Percentiles rank a stretch among this genome's conserved stretches.
These are phyloP conservation scores for Lordiphosa mommai DNA, from an alignment of 1,140 invertebrate genomes.

Conservation along the genomic window DNA sequence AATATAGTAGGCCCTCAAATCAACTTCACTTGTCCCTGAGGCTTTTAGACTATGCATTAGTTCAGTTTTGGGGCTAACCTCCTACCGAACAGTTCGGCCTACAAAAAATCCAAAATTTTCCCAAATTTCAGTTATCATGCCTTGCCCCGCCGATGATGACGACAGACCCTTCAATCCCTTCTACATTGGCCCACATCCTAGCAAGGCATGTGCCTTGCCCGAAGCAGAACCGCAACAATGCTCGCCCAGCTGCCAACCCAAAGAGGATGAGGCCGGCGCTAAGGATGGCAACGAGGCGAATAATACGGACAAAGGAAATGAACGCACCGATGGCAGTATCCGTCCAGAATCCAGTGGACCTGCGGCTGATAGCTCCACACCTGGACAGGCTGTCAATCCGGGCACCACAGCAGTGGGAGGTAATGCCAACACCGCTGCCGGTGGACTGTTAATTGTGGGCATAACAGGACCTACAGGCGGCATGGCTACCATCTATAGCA, in stretches of 20 bases:
- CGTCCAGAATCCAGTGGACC: too few species aligned
- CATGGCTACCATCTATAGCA: slow-evolving; percentile 18
- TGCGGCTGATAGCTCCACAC: too few species aligned
- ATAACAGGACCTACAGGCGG: slow-evolving; percentile 9
- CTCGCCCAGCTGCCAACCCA: slow-evolving; percentile 22
- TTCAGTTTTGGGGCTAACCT: slow-evolving; percentile 33
- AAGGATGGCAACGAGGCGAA: too few species aligned
- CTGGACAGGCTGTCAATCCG: background rate
- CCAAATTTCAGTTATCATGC: background rate
- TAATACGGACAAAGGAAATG: too few species aligned
- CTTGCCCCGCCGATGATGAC: slow-evolving; percentile 6
- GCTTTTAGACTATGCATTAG: background rate
- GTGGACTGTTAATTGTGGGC: slow-evolving; percentile 15
- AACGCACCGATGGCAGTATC: too few species aligned
- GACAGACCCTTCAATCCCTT: slow-evolving; percentile 56
- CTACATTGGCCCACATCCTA: slow-evolving; percentile 62
- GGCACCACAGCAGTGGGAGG: background rate
- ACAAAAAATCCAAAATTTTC: slow-evolving; percentile 23
- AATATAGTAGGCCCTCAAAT: slow-evolving; percentile 2
- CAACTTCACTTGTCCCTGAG: background rate
- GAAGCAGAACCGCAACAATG: slow-evolving; percentile 17
- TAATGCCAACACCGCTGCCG: slow-evolving; percentile 1
- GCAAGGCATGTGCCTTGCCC: slow-evolving; percentile 31
- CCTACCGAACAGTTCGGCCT: slow-evolving; percentile 7
- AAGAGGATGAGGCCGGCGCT: background rate